Conservation (phyloP, 2,888 invertebrate species). For the Carterocephalus palaemon region DNA sequence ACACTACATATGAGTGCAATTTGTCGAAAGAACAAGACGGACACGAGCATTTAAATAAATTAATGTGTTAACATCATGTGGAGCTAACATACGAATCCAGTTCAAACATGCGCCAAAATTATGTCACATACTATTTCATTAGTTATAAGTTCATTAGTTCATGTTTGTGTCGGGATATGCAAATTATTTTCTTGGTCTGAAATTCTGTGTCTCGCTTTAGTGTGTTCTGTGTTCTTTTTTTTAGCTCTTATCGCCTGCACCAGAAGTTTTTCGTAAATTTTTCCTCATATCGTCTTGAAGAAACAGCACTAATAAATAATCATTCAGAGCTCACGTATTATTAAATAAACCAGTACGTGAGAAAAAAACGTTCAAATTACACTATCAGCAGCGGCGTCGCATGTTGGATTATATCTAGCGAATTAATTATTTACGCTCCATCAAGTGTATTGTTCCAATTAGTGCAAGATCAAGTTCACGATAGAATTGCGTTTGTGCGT, state of each 20-base stretch:
- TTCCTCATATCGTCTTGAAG: too few relatives aligned
- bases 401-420: constrained; percentile 14
- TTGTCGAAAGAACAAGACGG: too few relatives aligned
- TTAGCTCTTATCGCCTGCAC: too few relatives aligned
- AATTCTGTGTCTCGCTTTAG: too few relatives aligned
- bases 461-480: constrained; percentile 21
- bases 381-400: constrained; percentile 1
- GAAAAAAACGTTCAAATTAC: constrained; percentile 1
- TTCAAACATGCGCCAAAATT: constrained; percentile 1
- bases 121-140: too few relatives aligned
- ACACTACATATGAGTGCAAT: too few relatives aligned
- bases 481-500: background rate
- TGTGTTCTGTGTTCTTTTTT: too few relatives aligned
- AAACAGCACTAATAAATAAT: too few relatives aligned
- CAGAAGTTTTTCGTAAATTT: too few relatives aligned
- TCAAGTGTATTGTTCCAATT: constrained; percentile 23
- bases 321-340: background rate
- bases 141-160: too few relatives aligned
- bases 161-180: too few relatives aligned
- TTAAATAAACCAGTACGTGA: background rate
- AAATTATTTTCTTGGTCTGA: too few relatives aligned
- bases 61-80: background rate
- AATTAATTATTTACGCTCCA: constrained; percentile 19
- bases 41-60: constrained; percentile 6
- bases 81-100: background rate